Evolutionary conservation across 92 coral and sea anemone species (phyloP), one percentile per base, ranked within the genome.

Genomic region (Metridium senile): DNA sequence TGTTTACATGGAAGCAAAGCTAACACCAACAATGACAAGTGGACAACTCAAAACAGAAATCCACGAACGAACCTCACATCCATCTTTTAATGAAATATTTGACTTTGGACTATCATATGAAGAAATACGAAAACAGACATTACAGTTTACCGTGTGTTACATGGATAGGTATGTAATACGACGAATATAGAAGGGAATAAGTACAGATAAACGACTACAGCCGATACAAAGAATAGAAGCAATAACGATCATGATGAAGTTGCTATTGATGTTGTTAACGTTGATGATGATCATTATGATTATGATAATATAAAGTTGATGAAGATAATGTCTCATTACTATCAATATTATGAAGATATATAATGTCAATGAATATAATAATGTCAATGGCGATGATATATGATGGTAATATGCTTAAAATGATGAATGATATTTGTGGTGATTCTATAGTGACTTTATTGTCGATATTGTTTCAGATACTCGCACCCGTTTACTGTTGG

Each of bases 401-500:
- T 39, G 49, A 39, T 39, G 49, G 13, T 4, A 4, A 13, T 39
- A 39, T 39, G 49, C 13, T n/a, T n/a, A 39, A 39, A 39, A 39
- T 4, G 49, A 39, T 39, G 49, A 13, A 39, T 13, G 13, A 13
- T 39, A 4, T n/a, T n/a, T n/a, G n/a, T n/a, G n/a, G n/a, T n/a
- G n/a, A n/a, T n/a, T n/a, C n/a, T n/a, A n/a, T 4, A 39, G 49
- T 39, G 13, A 39, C 13, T 39, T 39, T 13, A 4, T 6, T 39
- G 49, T 6, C 13, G 49, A 4, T 13, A 4, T 6, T 39, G 49
- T 39, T 39, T 39, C 49, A 39, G 49, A 58, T 95, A 84, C 66
- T 95, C 99, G 1, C 99, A 95, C 64, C 90, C 97, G 13, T 93
- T 92, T 66, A 71, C 87, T 21, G 94, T 95, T 71, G 99, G 99